Percentiles rank a stretch among this genome's conserved stretches.
Evolutionary conservation across 2,113 vertebrate genomes (phyloP).

Genomic region (Muntiacus reevesi): DNA sequence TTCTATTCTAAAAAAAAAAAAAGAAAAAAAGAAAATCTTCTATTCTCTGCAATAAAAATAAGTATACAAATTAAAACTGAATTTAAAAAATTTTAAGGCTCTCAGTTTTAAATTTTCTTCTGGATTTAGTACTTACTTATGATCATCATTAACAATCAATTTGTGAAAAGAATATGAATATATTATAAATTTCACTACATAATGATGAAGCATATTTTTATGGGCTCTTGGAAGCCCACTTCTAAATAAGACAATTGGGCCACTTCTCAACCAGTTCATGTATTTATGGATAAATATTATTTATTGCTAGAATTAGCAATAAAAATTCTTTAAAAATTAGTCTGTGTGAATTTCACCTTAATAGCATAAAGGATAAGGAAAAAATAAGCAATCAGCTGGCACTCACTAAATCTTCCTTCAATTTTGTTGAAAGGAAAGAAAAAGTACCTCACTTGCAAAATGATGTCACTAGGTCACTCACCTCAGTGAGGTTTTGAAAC

Average conservation of each 20-base stretch:
- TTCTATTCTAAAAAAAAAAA: neutral
- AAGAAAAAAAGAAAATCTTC: neutral
- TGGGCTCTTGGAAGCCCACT: neutral
- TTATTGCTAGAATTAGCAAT: neutral
- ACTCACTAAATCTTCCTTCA: neutral
- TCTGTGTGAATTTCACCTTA: neutral
- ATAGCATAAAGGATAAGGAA: neutral
- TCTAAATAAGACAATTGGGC: neutral
- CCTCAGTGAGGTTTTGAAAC: neutral
- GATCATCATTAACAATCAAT: neutral
- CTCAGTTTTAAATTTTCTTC: neutral
- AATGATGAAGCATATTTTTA: neutral
- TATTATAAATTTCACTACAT: neutral
- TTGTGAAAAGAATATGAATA: neutral
- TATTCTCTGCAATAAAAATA: neutral
- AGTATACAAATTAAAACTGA: neutral
- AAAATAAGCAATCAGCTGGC: neutral
- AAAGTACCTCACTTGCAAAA: neutral
- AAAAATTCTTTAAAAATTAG: neutral
- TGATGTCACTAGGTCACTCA: neutral
- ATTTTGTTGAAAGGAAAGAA: neutral
- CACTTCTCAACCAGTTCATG: neutral
- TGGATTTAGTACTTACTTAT: neutral
- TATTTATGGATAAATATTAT: neutral
- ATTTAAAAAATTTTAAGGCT: neutral